Evolutionary conservation across 2,888 invertebrate genomes (phyloP), one percentile per base, ranked within the genome.

Genomic region (Hybos culiciformis): DNA sequence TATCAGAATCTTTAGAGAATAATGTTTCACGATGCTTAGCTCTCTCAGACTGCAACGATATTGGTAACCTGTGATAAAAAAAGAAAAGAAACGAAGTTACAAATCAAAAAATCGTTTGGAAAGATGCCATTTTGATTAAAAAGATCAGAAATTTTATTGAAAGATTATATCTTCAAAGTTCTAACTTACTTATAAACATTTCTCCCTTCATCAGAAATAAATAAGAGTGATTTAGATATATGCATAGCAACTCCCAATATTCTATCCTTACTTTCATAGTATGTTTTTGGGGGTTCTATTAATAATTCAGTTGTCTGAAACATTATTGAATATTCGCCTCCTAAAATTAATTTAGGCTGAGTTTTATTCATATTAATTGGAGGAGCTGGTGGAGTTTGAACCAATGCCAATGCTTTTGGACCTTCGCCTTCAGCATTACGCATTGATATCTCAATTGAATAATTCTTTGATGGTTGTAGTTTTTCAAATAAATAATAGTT

Each of bases 391-490:
- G 79, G 78, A 1, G 86, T 87, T 5, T 75, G 72, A 12, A 85
- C 75, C 41, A 69, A 68, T 9, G 74, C 73, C 41, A 68, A 68
- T 1, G 79, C 77, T 5, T 74, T 65, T 1, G 88, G 88, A 3
- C 91, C 87, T 54, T 81, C 78, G 3, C 90, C 90, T 23, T 78
- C 75, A 3, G 74, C 74, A 58, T 90, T 90, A 50, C 81, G 71
- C 79, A 87, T 86, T 3, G 80, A 74, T 18, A 90, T 73, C 12
- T 79, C 77, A n/a, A 90, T 73, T 6, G 77, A 77, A 58, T 88
- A 91, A 55, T 80, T 80, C 18, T 75, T 74, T 19, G 75, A 73
- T 1, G 86, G 76, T 40, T 72, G 67, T 48, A 90, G 67, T 58
- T 83, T 79, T 68, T 78, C 79, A 54, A 84, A 80, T 74, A 84